Percentiles rank a stretch among this genome's conserved stretches.
These are phyloP conservation scores for Penelope pileata DNA, from an alignment of 2,113 vertebrate species.

Conservation along the genomic window DNA sequence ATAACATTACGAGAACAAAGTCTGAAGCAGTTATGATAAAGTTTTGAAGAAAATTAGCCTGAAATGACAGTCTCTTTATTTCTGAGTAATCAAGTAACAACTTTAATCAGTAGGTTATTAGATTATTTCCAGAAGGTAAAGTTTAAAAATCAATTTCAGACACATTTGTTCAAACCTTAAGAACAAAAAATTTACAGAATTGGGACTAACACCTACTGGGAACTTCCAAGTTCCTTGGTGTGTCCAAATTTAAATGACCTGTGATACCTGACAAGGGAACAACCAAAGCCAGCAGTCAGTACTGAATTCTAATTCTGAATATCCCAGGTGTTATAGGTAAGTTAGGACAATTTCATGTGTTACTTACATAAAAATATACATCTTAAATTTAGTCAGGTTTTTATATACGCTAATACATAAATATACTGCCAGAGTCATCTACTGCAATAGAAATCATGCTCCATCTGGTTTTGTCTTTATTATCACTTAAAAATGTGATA, in stretches of 20 bases:
- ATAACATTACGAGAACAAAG: not conserved
- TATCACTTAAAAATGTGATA: not conserved
- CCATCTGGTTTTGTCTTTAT: not conserved
- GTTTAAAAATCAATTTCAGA: not conserved
- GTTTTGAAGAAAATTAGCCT: not conserved
- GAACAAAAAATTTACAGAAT: not conserved
- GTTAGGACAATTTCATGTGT: not conserved
- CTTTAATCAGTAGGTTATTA: not conserved
- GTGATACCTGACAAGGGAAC: not conserved
- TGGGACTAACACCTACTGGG: not conserved
- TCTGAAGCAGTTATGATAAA: not conserved
- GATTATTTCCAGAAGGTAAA: not conserved
- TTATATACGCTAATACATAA: not conserved
- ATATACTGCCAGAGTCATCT: not conserved
- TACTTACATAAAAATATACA: not conserved
- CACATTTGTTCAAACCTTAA: not conserved
- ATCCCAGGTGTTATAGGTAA: not conserved
- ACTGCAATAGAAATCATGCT: not conserved
- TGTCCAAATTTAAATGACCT: not conserved
- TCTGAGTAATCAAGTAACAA: not conserved
- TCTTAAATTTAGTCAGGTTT: not conserved
- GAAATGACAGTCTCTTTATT: not conserved
- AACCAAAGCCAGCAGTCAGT: not conserved
- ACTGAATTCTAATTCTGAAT: not conserved
- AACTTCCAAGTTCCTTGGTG: not conserved